phyloP scores from a whole-genome alignment of 2,888 invertebrate species.

The Choreutis nemorana region DNA sequence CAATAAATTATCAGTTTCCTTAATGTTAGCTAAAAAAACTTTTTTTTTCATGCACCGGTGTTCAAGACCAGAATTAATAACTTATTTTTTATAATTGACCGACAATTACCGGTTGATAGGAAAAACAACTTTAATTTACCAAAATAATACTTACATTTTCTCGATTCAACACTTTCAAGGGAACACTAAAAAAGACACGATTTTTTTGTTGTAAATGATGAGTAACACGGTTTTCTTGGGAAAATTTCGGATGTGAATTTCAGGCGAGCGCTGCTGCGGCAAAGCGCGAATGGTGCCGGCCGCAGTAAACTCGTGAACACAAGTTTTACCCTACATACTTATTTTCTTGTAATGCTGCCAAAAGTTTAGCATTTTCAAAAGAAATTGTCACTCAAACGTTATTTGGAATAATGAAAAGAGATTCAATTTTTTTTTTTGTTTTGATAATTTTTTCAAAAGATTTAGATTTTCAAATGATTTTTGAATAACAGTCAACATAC shows the following conservation, averaged over 20 bases:
- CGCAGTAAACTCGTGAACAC: slow-evolving; percentile 48
- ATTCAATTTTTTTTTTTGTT: too few species aligned
- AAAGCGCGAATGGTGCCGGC: slow-evolving; percentile 44
- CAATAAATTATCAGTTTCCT: neutral
- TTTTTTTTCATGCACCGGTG: neutral
- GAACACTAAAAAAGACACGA: neutral
- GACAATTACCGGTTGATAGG: neutral
- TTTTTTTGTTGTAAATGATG: neutral
- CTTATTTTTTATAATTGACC: neutral
- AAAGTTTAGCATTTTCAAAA: too few species aligned
- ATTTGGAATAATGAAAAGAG: too few species aligned
- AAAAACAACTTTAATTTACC: too few species aligned
- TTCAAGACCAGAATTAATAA: neutral
- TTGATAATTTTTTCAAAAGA: too few species aligned
- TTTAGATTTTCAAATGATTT: too few species aligned
- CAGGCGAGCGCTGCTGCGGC: slow-evolving; percentile 37
- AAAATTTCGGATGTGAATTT: slow-evolving; percentile 17
- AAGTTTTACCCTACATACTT: too few species aligned
- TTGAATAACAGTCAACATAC: too few species aligned
- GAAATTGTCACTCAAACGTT: too few species aligned
- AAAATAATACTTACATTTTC: slow-evolving; percentile 2
- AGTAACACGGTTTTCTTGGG: neutral
- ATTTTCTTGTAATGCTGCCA: too few species aligned
- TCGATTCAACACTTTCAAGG: neutral
- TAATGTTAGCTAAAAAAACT: neutral